A percentile compares a stretch with the other conserved stretches of the same genome.
Evolutionary conservation across 2,113 vertebrate genomes (phyloP).

Genomic region (Todiramphus saurophagus): DNA sequence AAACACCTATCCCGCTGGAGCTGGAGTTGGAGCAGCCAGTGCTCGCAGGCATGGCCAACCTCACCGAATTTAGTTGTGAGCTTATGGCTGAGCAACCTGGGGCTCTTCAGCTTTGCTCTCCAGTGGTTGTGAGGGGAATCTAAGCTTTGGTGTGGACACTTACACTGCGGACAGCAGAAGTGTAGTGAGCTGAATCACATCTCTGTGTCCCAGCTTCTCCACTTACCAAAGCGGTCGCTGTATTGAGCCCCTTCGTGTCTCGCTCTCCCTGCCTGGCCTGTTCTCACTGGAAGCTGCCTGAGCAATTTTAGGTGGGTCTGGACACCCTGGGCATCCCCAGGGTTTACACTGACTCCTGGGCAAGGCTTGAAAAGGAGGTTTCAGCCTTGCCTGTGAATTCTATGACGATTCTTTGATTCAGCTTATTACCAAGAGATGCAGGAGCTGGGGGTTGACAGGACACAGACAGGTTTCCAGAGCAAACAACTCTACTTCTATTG

Average conservation of each 20-base stretch:
- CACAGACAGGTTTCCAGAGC: not conserved
- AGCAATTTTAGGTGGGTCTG: not conserved
- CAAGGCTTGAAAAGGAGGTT: not conserved
- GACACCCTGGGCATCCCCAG: not conserved
- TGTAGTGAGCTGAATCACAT: not conserved
- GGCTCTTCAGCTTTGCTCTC: not conserved
- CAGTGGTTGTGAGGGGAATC: not conserved
- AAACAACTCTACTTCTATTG: not conserved
- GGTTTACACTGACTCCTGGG: rapidly evolving
- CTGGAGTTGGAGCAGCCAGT: too few relatives aligned
- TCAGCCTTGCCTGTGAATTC: not conserved
- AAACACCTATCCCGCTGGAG: too few relatives aligned
- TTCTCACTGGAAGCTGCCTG: not conserved
- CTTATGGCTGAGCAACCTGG: not conserved
- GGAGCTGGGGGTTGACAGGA: not conserved
- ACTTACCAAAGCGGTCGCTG: not conserved
- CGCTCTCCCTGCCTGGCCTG: not conserved
- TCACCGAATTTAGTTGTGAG: not conserved
- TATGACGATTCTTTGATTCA: not conserved
- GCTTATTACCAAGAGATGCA: not conserved
- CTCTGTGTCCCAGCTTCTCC: not conserved
- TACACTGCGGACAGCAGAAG: not conserved
- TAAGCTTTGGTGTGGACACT: not conserved
- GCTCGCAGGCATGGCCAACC: not conserved
- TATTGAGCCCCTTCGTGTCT: not conserved